phyloP scores from a whole-genome alignment of 2,113 vertebrate genomes.

The Pantherophis guttatus region DNA sequence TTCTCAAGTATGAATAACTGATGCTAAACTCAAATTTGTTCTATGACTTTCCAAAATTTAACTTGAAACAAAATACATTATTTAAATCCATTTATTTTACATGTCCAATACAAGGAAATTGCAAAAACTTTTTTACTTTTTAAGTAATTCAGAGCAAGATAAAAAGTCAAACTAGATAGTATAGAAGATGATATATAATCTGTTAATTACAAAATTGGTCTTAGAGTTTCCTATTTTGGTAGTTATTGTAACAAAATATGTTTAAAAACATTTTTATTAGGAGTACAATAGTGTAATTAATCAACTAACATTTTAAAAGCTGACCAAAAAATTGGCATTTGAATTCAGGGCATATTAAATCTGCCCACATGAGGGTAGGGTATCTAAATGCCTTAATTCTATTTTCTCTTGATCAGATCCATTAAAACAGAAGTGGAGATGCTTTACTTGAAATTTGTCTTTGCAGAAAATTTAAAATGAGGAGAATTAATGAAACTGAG shows the following conservation, averaged over 20 bases:
- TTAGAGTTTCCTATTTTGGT: slow-evolving; percentile 31
- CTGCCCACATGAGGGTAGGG: not conserved
- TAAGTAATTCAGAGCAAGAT: slow-evolving; percentile 26
- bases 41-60: slow-evolving; percentile 66
- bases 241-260: slow-evolving; percentile 12
- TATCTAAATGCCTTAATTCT: not conserved
- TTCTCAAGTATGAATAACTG: slow-evolving; percentile 66
- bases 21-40: slow-evolving; percentile 67
- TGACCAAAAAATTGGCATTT: slow-evolving; percentile 8
- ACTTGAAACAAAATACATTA: slow-evolving; percentile 55
- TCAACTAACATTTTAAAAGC: slow-evolving; percentile 15
- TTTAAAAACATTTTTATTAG: slow-evolving; percentile 28
- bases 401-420: not conserved
- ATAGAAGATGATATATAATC: slow-evolving; percentile 29
- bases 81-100: slow-evolving; percentile 52
- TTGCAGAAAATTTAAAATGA: not conserved
- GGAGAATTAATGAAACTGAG: not conserved
- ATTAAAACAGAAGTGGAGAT: not conserved
- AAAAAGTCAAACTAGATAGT: slow-evolving; percentile 20
- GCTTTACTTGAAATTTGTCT: not conserved
- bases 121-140: slow-evolving; percentile 28
- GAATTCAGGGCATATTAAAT: not conserved
- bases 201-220: slow-evolving; percentile 38
- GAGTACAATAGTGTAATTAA: not conserved
- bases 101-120: slow-evolving; percentile 42